These are phyloP conservation scores for Picus viridis DNA, from an alignment of 2,797 vertebrate genomes.

Conservation along the genomic window DNA sequence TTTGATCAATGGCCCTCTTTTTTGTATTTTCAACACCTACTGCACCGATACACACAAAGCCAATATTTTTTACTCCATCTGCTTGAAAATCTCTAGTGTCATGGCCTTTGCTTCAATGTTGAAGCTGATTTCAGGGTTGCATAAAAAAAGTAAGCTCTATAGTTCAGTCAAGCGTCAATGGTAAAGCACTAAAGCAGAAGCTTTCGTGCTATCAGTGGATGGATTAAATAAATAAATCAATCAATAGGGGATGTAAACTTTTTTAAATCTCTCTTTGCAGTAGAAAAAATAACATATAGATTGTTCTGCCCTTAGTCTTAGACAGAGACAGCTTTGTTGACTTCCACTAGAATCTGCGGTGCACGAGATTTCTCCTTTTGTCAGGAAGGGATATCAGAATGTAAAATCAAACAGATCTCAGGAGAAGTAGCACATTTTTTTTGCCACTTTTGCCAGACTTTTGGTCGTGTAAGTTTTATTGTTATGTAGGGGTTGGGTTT, in stretches of 20 bases:
- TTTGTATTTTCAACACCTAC: constrained; percentile 62
- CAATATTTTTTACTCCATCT: constrained; percentile 51
- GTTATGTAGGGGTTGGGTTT: background rate
- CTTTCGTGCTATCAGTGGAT: constrained; percentile 22
- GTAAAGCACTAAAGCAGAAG: constrained; percentile 64
- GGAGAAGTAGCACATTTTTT: background rate
- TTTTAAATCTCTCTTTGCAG: constrained; percentile 11
- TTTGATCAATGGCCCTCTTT: constrained; percentile 58
- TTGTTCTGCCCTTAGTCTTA: background rate
- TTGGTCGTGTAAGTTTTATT: background rate
- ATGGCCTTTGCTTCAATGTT: constrained; percentile 42
- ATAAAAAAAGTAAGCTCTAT: constrained; percentile 46
- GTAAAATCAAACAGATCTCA: background rate
- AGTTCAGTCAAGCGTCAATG: constrained; percentile 53
- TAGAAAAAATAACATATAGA: background rate
- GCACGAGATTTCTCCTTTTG: background rate
- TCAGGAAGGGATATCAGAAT: background rate
- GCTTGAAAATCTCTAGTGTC: constrained; percentile 50
- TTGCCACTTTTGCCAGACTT: background rate
- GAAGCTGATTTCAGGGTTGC: constrained; percentile 56
- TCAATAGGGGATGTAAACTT: constrained; percentile 54
- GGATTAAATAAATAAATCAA: constrained; percentile 62
- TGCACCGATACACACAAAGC: constrained; percentile 57
- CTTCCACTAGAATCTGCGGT: background rate
- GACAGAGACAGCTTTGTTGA: constrained; percentile 5